Percentiles rank a stretch among this genome's conserved stretches.
These are phyloP conservation scores for Pitangus sulphuratus DNA, from an alignment of 2,797 vertebrate genomes.

Conservation along the genomic window DNA sequence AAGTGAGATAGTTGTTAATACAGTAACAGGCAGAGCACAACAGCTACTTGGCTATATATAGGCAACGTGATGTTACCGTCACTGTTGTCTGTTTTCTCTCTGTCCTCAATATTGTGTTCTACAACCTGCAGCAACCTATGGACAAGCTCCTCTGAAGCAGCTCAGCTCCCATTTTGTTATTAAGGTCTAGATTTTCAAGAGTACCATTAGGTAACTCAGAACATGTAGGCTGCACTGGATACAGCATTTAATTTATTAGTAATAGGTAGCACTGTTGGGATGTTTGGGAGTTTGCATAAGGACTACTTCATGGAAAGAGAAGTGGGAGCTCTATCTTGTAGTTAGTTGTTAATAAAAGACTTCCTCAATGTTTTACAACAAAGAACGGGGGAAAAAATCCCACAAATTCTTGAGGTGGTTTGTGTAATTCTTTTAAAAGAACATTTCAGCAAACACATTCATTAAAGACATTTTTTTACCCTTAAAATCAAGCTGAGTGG, in stretches of 20 bases:
- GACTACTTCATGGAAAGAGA: background rate
- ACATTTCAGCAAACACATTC: background rate
- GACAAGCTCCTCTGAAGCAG: background rate
- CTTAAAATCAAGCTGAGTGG: background rate
- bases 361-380: background rate
- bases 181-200: background rate
- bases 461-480: background rate
- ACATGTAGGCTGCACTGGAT: background rate
- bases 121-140: background rate
- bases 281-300: background rate
- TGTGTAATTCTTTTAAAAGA: background rate
- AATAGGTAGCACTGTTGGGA: background rate
- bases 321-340: background rate
- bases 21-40: background rate
- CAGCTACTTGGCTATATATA: background rate
- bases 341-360: background rate
- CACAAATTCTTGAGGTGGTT: background rate
- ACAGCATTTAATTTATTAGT: background rate
- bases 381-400: background rate
- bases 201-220: background rate
- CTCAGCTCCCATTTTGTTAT: background rate
- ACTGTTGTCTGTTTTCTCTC: background rate
- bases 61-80: background rate
- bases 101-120: background rate
- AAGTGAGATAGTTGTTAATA: background rate